Evolutionary conservation across 1,140 invertebrate species (phyloP).

Genomic region (Drosophila pachea): DNA sequence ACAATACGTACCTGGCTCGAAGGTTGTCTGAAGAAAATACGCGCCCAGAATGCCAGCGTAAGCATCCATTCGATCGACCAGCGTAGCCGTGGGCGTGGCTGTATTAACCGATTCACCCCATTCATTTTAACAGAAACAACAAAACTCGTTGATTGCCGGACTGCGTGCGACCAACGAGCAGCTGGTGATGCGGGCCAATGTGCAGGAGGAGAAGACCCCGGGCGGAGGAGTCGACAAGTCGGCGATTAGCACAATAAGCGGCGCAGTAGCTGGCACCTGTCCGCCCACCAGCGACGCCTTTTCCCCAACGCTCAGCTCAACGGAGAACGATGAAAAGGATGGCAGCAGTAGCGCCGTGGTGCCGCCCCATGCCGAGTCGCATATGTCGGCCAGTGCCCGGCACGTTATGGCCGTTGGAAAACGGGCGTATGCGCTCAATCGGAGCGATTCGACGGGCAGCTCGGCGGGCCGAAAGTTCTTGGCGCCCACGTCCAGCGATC

Average conservation of each 20-base stretch:
- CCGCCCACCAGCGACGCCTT: slow-evolving; percentile 75
- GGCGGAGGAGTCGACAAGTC: slow-evolving; percentile 56
- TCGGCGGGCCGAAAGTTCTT: slow-evolving; percentile 90
- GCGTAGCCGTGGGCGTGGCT: not conserved
- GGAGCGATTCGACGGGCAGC: slow-evolving; percentile 90
- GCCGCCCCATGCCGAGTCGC: slow-evolving; percentile 25
- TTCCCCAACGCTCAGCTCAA: slow-evolving; percentile 73
- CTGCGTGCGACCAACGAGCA: slow-evolving; percentile 93
- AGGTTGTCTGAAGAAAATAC: slow-evolving; percentile 93
- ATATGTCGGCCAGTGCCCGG: not conserved
- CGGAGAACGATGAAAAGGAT: slow-evolving; percentile 75
- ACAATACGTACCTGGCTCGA: slow-evolving; percentile 97
- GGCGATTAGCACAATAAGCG: slow-evolving; percentile 69
- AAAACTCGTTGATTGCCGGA: slow-evolving; percentile 94
- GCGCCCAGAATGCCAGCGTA: slow-evolving; percentile 86
- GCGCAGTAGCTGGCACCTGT: slow-evolving; percentile 66
- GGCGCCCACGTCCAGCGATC: slow-evolving; percentile 92
- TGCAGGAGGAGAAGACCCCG: slow-evolving; percentile 82
- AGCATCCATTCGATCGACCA: slow-evolving; percentile 1
- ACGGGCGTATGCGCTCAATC: slow-evolving; percentile 80
- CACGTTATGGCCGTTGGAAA: slow-evolving; percentile 69
- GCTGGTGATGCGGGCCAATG: slow-evolving; percentile 80
- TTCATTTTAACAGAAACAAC: slow-evolving; percentile 87
- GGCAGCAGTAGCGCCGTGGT: slow-evolving; percentile 79
- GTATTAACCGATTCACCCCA: not conserved